phyloP scores from a whole-genome alignment of 2,797 vertebrate genomes.

The Cygnus olor region DNA sequence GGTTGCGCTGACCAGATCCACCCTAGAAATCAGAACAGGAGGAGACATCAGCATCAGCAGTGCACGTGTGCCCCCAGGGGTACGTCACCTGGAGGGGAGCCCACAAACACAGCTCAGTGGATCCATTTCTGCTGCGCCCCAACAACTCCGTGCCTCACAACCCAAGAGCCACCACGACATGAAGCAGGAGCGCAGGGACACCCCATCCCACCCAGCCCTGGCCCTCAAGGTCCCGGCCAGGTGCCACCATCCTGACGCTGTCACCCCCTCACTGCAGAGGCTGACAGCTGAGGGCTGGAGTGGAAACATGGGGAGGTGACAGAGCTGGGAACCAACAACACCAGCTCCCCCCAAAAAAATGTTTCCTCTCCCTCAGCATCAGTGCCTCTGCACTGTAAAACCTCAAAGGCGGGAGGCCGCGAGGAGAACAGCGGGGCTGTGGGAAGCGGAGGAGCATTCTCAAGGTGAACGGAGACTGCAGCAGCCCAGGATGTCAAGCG shows the following conservation, averaged over 20 bases:
- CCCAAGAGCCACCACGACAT: background rate
- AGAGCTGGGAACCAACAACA: background rate
- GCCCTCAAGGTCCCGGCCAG: too few relatives aligned
- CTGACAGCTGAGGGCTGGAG: background rate
- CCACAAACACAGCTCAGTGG: too few relatives aligned
- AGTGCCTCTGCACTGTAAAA: background rate
- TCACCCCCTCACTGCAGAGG: background rate
- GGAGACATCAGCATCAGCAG: background rate
- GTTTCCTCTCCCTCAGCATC: background rate
- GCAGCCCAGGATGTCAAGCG: background rate
- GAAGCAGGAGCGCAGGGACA: fast-evolving
- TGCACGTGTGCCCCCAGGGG: too few relatives aligned
- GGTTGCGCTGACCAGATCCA: constrained; percentile 89
- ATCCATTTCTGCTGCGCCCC: background rate
- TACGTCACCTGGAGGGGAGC: too few relatives aligned
- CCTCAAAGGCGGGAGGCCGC: background rate
- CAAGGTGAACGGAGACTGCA: fast-evolving
- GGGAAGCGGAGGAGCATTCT: background rate
- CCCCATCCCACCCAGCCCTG: background rate
- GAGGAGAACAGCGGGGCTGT: background rate
- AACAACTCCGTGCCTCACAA: fast-evolving
- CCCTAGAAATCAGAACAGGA: constrained; percentile 76
- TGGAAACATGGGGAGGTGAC: background rate
- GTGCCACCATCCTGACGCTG: background rate
- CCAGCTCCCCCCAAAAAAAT: too few relatives aligned